Conservation (phyloP, 2,888 invertebrate genomes). For the Nowickia ferox region DNA sequence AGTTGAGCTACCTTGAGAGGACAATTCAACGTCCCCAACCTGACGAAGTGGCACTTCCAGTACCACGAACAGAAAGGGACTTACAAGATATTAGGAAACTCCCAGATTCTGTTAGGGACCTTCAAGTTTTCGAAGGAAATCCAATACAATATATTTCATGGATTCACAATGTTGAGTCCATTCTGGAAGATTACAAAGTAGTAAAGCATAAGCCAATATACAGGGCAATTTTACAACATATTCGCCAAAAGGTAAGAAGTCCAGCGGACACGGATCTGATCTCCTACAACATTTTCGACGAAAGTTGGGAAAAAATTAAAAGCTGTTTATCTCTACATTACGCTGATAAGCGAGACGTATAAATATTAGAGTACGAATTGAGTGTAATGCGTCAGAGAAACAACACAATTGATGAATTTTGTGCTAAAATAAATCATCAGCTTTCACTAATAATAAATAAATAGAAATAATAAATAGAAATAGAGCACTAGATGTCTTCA, state of each 20-base stretch:
- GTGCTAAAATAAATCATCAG: neutral
- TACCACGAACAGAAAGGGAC: neutral
- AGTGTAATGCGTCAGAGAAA: no score
- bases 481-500: neutral
- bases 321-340: no score
- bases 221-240: constrained; percentile 1
- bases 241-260: neutral
- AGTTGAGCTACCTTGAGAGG: neutral
- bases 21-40: neutral
- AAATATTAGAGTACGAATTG: no score
- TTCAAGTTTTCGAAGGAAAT: no score
- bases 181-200: neutral
- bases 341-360: no score
- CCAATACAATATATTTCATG: no score
- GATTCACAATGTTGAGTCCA: no score
- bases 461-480: neutral
- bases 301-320: no score
- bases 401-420: neutral
- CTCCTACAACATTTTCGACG: no score
- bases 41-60: neutral
- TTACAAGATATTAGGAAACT: no score
- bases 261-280: neutral
- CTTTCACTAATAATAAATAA: neutral
- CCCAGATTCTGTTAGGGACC: no score
- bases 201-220: neutral